A percentile compares a stretch with the other conserved stretches of the same genome.
Conservation (phyloP, 2,888 invertebrate species). For the Himalopsyche tibetana region DNA sequence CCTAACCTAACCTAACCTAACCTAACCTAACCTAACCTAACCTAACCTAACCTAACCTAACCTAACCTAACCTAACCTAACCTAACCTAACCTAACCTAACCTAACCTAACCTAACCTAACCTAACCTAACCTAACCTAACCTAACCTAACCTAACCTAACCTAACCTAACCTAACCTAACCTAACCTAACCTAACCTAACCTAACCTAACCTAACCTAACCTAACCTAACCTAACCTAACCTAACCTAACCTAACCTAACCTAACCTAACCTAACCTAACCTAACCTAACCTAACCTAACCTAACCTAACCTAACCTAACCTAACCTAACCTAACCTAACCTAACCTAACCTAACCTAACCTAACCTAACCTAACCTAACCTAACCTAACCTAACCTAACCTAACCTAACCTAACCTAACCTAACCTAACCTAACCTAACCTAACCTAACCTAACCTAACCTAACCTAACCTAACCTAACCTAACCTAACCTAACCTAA, state of each 20-base stretch:
- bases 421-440: no score
- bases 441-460: no score
- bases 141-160: slow-evolving; percentile 66
- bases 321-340: no score
- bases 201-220: slow-evolving; percentile 67
- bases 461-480: no score
- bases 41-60: slow-evolving; percentile 66
- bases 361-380: slow-evolving; percentile 66
- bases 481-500: no score
- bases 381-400: slow-evolving; percentile 58
- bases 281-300: slow-evolving; percentile 66
- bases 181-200: slow-evolving; percentile 67
- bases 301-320: slow-evolving; percentile 66
- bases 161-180: slow-evolving; percentile 67
- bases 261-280: slow-evolving; percentile 67
- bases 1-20: slow-evolving; percentile 66
- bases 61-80: slow-evolving; percentile 65
- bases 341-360: slow-evolving; percentile 66
- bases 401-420: no score
- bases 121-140: slow-evolving; percentile 66
- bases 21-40: slow-evolving; percentile 66
- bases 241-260: slow-evolving; percentile 67
- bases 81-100: slow-evolving; percentile 60
- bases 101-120: slow-evolving; percentile 65
- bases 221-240: slow-evolving; percentile 67